These are phyloP conservation scores for Eleginops maclovinus DNA, from an alignment of 2,113 vertebrate genomes.

Conservation along the genomic window DNA sequence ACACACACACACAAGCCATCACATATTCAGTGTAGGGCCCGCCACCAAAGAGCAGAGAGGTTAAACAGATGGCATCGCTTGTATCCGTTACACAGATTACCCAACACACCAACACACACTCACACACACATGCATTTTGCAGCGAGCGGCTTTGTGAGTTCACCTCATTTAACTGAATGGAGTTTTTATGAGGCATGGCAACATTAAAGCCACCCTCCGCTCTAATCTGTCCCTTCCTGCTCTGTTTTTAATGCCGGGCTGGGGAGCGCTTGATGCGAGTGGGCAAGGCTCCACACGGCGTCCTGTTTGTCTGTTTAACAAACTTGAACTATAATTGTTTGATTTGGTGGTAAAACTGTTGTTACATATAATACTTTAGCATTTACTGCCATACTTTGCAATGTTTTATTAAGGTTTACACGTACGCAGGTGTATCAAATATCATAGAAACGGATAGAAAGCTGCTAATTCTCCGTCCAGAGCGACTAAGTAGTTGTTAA, in stretches of 20 bases:
- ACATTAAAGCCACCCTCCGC: conserved; percentile 66
- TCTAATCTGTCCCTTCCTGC: conserved; percentile 62
- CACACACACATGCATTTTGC: conserved; percentile 10
- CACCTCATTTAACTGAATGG: conserved; percentile 76
- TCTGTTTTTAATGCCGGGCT: conserved; percentile 55
- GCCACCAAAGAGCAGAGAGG: conserved; percentile 61
- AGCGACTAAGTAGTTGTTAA: neutral
- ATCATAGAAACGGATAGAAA: conserved; percentile 2
- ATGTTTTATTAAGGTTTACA: neutral
- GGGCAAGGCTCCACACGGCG: conserved; percentile 25
- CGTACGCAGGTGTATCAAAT: conserved; percentile 10
- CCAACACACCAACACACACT: conserved; percentile 38
- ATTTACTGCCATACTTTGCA: neutral
- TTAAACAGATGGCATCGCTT: conserved; percentile 78
- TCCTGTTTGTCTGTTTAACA: conserved; percentile 13
- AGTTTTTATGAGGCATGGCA: conserved; percentile 76
- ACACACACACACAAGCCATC: conserved; percentile 5
- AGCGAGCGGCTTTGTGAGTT: conserved; percentile 67
- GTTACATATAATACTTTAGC: neutral
- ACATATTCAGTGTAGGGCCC: conserved; percentile 44
- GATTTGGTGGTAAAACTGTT: conserved; percentile 7
- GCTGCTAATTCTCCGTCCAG: conserved; percentile 3
- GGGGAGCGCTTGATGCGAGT: conserved; percentile 37
- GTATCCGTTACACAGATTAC: conserved; percentile 69
- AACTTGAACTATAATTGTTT: conserved; percentile 23